These are phyloP conservation scores for Macropus fuliginosus DNA, from an alignment of 2,797 vertebrate genomes.

Conservation along the genomic window DNA sequence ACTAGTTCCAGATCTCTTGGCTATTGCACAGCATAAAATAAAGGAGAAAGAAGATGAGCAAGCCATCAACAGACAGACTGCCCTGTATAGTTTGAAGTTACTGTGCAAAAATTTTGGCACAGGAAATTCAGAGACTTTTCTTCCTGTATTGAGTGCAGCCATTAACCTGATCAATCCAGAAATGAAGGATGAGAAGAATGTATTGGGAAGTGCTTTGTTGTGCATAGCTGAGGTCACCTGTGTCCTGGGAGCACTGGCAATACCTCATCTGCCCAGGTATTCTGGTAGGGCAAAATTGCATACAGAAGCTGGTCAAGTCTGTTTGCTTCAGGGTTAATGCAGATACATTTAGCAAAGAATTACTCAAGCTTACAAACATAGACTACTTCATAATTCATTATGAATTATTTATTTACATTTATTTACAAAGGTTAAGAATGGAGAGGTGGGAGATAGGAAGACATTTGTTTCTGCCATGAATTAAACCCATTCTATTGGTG, in stretches of 20 bases:
- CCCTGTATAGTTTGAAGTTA: slow-evolving; percentile 95
- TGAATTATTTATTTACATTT: neutral
- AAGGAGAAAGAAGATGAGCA: slow-evolving; percentile 88
- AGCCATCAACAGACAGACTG: slow-evolving; percentile 95
- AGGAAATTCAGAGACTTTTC: slow-evolving; percentile 86
- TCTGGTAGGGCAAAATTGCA: neutral
- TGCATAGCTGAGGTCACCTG: slow-evolving; percentile 92
- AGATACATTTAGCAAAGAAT: neutral
- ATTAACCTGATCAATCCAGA: slow-evolving; percentile 86
- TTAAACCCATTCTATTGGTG: neutral
- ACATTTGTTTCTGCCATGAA: neutral
- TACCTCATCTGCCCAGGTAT: slow-evolving; percentile 94
- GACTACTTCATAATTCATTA: neutral
- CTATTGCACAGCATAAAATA: slow-evolving; percentile 84
- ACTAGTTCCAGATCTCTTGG: slow-evolving; percentile 89
- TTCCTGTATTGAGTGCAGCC: slow-evolving; percentile 87
- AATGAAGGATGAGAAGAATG: slow-evolving; percentile 91
- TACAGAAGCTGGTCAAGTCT: rapidly evolving
- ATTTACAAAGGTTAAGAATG: neutral
- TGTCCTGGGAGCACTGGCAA: slow-evolving; percentile 89
- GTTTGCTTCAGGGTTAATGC: neutral
- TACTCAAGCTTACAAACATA: neutral
- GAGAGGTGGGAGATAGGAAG: neutral
- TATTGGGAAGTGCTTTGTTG: slow-evolving; percentile 93
- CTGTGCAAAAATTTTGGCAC: slow-evolving; percentile 93